Base-by-base conservation (phyloP, 1,140 invertebrate species). In the Conus betulinus region DNA sequence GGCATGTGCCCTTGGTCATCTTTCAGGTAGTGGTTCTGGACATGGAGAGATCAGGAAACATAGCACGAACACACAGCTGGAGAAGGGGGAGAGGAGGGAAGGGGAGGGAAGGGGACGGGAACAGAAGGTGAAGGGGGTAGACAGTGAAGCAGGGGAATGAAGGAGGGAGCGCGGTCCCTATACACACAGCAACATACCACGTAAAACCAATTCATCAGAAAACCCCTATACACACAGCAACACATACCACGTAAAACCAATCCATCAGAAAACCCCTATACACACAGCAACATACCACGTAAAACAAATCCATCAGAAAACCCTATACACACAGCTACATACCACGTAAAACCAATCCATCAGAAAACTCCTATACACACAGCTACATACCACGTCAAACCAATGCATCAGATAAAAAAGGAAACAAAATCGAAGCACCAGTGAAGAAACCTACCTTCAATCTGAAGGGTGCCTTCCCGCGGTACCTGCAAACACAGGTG, bases 401-500 rank as follows among this genome's bases (percentile, higher is more conserved):
- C 23, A 23, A 51, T 39, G 8, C 15, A 78, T 74, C 13, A n/a
- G 23, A 23, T 25, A 78, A 39, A 78, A 39, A 5, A 39, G 53
- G 8, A 53, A 81, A 10, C 17, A 10, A 23, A 15, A 5, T 53
- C 4, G 17, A 53, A 81, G 17, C 23, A 55, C 13, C 7, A 15
- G 25, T 13, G 10, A 81, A 4, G 79, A 55, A 13, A 8, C 76
- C 52, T 79, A 87, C 85, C 85, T 87, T 87, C 85, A 87, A 87
- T 87, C 52, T 87, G 85, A 57, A 87, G 85, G n/a, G 71, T 53
- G 10, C 85, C 85, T 25, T 87, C 85, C 53, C 85, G 78, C n/a
- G 85, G 85, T n/a, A 87, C 85, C 85, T 87, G 85, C 39, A 87
- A 87, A 87, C 85, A 87, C n/a, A 52, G 17, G 51, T 6, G 25